A percentile compares a stretch with the other conserved stretches of the same genome.
Evolutionary conservation across 2,113 vertebrate species (phyloP).

Genomic region (Periophthalmodon schlosseri): DNA sequence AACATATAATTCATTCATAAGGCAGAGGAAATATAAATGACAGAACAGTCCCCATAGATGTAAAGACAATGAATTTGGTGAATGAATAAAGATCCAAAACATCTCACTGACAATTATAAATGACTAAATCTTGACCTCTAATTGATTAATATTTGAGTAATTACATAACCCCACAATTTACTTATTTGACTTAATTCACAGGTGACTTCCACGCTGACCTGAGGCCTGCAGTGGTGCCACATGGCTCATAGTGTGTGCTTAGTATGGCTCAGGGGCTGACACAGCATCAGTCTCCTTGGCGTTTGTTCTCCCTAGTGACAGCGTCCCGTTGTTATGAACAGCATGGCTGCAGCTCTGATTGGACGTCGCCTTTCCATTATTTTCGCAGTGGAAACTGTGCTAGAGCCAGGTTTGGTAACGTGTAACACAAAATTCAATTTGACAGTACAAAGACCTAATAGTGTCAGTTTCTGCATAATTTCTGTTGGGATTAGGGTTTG

Average conservation of each 20-base stretch:
- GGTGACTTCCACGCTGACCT: background rate
- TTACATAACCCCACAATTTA: background rate
- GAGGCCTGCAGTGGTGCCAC: background rate
- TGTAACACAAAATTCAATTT: background rate
- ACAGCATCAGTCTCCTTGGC: constrained; percentile 23
- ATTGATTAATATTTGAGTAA: background rate
- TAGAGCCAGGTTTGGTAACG: background rate
- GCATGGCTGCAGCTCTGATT: constrained; percentile 30
- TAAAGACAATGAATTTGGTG: no score
- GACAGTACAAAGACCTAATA: background rate
- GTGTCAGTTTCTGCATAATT: background rate
- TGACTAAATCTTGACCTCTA: background rate
- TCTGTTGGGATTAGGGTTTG: background rate
- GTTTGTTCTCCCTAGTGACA: constrained; percentile 43
- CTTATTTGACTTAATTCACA: background rate
- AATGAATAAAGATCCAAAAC: no score
- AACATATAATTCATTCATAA: no score
- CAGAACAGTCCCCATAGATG: no score
- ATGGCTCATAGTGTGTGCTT: no score
- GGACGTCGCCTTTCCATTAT: constrained; percentile 15
- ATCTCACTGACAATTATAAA: no score
- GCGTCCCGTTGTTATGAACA: constrained; percentile 52
- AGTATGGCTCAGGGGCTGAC: no score
- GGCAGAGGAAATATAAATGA: no score
- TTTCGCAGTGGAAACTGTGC: background rate